A percentile compares a stretch with the other conserved stretches of the same genome.
These are phyloP conservation scores for Perodicticus potto DNA, from an alignment of 2,797 vertebrate species.

Conservation along the genomic window DNA sequence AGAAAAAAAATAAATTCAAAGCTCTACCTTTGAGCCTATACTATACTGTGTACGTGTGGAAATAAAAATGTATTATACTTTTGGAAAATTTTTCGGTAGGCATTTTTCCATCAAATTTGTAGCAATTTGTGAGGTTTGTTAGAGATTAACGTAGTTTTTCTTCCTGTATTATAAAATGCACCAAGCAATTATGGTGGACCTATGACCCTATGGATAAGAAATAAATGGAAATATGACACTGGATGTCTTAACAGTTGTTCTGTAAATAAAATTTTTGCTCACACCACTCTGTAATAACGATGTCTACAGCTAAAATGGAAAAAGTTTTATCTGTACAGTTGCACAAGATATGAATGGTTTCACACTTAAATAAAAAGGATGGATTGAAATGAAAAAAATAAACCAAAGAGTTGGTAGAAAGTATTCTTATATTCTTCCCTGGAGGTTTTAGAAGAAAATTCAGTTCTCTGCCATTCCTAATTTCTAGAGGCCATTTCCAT, in stretches of 20 bases:
- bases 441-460: background rate
- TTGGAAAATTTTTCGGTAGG: slow-evolving; percentile 90
- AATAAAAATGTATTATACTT: slow-evolving; percentile 91
- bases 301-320: slow-evolving; percentile 92
- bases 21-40: slow-evolving; percentile 92
- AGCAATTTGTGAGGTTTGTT: slow-evolving; percentile 94
- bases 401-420: background rate
- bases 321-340: slow-evolving; percentile 93
- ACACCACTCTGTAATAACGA: slow-evolving; percentile 93
- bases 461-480: background rate
- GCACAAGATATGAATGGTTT: slow-evolving; percentile 92
- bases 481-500: background rate
- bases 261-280: slow-evolving; percentile 99
- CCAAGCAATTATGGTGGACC: slow-evolving; percentile 97
- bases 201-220: slow-evolving; percentile 99
- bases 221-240: slow-evolving; percentile 97
- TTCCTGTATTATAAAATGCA: slow-evolving; percentile 97
- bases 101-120: slow-evolving; percentile 94
- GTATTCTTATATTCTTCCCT: background rate
- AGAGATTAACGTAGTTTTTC: slow-evolving; percentile 97
- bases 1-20: slow-evolving; percentile 87
- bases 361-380: slow-evolving; percentile 88
- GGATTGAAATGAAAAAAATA: slow-evolving; percentile 78
- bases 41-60: slow-evolving; percentile 91
- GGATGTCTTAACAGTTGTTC: slow-evolving; percentile 95